These are phyloP conservation scores for Calcarius lapponicus DNA, from an alignment of 2,797 vertebrate species.

Conservation along the genomic window DNA sequence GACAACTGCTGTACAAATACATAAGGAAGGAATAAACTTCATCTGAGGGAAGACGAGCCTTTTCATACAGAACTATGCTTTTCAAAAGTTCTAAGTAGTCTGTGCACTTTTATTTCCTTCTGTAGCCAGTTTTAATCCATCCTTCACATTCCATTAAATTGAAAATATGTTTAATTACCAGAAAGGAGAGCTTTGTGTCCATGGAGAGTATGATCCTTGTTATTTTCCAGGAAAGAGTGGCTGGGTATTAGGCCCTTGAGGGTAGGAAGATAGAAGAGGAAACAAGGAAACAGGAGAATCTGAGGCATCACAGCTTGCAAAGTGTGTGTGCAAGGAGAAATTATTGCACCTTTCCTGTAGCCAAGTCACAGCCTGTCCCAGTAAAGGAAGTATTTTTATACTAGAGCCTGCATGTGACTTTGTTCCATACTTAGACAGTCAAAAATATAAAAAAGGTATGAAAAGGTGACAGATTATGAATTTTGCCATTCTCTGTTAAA, in stretches of 20 bases:
- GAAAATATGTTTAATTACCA: slow-evolving; percentile 19
- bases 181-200: not conserved
- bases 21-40: not conserved
- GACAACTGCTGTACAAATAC: not conserved
- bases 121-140: not conserved
- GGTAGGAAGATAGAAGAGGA: not conserved
- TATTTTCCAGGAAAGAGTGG: not conserved
- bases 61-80: not conserved
- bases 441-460: not conserved
- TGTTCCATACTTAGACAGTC: not conserved
- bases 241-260: not conserved
- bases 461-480: not conserved
- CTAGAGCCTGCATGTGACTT: not conserved
- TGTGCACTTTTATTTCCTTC: not conserved
- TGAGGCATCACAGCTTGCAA: not conserved
- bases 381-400: not conserved
- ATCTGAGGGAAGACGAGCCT: not conserved
- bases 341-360: not conserved
- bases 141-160: not conserved
- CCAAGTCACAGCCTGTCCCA: not conserved
- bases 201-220: not conserved
- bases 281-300: not conserved
- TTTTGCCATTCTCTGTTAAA: not conserved
- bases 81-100: not conserved
- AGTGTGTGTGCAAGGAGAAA: not conserved